A percentile compares a stretch with the other conserved stretches of the same genome.
Evolutionary conservation across 2,888 invertebrate species (phyloP).

Genomic region (Neoascia interrupta): DNA sequence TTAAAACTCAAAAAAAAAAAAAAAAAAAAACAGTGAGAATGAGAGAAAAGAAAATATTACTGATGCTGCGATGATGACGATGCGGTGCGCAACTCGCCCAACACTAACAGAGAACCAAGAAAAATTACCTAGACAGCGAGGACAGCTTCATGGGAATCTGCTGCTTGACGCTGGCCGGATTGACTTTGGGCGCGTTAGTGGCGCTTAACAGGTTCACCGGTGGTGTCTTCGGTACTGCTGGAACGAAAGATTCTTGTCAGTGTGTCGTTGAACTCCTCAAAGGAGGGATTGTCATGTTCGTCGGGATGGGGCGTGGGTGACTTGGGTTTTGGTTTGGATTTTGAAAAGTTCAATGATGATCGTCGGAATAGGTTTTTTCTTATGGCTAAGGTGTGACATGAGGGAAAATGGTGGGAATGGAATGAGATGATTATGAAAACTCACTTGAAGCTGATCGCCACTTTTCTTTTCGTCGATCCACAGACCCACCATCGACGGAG

Average conservation of each 20-base stretch:
- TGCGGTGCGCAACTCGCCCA: conserved; percentile 66
- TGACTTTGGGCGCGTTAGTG: conserved; percentile 88
- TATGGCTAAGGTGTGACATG: conserved; percentile 44
- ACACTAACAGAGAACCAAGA: conserved; percentile 25
- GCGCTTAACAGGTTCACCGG: conserved; percentile 89
- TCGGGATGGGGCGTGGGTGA: too few species aligned
- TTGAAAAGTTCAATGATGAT: conserved; percentile 63
- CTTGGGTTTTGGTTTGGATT: conserved; percentile 49
- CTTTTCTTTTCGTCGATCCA: conserved; percentile 79
- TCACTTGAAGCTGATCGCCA: conserved; percentile 78
- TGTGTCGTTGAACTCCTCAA: conserved; percentile 54
- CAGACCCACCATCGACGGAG: conserved; percentile 72
- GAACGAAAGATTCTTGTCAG: conserved; percentile 66
- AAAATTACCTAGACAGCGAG: conserved; percentile 79
- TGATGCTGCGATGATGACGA: conserved; percentile 40
- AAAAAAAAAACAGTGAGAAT: conserved; percentile 28
- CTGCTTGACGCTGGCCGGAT: conserved; percentile 86
- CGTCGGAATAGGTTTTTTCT: conserved; percentile 68
- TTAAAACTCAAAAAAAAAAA: conserved; percentile 23
- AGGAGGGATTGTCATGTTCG: not conserved
- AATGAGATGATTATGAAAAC: conserved; percentile 14
- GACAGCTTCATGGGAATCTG: conserved; percentile 94
- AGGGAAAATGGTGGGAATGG: not conserved
- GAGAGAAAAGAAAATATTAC: conserved; percentile 53
- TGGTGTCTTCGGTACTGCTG: conserved; percentile 81